phyloP scores from a whole-genome alignment of 2,888 invertebrate genomes.

The Amblyjoppa fuscipennis region DNA sequence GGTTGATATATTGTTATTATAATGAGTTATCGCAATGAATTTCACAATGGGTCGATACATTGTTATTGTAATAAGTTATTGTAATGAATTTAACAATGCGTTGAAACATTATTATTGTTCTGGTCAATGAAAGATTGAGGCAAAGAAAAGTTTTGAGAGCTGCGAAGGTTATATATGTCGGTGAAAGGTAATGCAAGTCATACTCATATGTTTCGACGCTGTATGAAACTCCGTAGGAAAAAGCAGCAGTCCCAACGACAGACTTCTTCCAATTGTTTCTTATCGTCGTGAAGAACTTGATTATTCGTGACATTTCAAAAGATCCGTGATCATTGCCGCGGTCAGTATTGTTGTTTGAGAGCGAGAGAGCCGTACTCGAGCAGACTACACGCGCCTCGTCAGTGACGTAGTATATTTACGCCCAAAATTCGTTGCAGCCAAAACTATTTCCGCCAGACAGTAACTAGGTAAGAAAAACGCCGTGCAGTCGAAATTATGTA shows the following conservation, averaged over 20 bases:
- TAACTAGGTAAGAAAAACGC: too few relatives aligned
- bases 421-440: too few relatives aligned
- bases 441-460: too few relatives aligned
- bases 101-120: not conserved
- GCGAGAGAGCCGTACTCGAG: not conserved
- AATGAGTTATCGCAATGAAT: not conserved
- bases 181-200: constrained; percentile 76
- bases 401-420: too few relatives aligned
- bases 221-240: constrained; percentile 91
- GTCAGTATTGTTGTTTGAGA: not conserved
- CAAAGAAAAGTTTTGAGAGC: not conserved
- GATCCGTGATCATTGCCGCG: constrained; percentile 11
- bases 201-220: constrained; percentile 92
- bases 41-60: not conserved
- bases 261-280: constrained; percentile 97
- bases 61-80: too few relatives aligned
- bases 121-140: not conserved
- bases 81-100: not conserved
- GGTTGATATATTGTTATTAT: too few relatives aligned
- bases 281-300: constrained; percentile 89
- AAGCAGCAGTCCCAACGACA: constrained; percentile 88
- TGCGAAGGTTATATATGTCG: not conserved
- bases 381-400: not conserved
- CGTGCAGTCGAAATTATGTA: too few relatives aligned
- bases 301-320: constrained; percentile 80